Evolutionary conservation across 2,113 vertebrate species (phyloP).

Genomic region (Rousettus leschenaultii): DNA sequence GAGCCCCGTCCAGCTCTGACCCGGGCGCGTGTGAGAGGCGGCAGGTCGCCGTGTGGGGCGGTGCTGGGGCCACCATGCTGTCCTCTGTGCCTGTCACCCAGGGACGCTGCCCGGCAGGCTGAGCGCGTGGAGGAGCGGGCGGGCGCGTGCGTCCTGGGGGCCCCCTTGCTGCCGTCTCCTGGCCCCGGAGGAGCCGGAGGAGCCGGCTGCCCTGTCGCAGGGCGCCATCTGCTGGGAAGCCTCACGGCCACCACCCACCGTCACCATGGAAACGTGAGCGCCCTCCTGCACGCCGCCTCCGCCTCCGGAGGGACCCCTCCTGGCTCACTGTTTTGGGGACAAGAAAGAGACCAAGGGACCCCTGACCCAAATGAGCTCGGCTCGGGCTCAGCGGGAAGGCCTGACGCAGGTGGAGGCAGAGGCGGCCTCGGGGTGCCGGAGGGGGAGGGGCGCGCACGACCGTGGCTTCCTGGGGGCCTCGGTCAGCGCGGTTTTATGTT

Average conservation of each 20-base stretch:
- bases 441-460: accelerated
- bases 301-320: background rate
- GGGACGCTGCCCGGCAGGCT: accelerated
- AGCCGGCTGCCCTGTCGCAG: accelerated
- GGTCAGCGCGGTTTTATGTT: accelerated
- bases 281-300: accelerated
- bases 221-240: background rate
- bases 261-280: background rate
- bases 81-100: background rate
- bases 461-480: background rate
- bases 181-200: background rate
- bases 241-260: no score
- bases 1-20: accelerated
- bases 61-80: accelerated
- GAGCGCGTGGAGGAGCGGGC: accelerated
- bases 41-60: background rate
- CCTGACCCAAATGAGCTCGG: background rate
- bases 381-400: background rate
- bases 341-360: background rate
- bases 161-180: background rate
- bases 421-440: no score
- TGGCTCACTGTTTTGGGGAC: background rate
- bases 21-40: accelerated
- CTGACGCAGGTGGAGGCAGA: background rate
- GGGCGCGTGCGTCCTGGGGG: background rate